These are phyloP conservation scores for Dendronephthya gigantea DNA, from an alignment of 64 coral and sea anemone species.

Conservation along the genomic window DNA sequence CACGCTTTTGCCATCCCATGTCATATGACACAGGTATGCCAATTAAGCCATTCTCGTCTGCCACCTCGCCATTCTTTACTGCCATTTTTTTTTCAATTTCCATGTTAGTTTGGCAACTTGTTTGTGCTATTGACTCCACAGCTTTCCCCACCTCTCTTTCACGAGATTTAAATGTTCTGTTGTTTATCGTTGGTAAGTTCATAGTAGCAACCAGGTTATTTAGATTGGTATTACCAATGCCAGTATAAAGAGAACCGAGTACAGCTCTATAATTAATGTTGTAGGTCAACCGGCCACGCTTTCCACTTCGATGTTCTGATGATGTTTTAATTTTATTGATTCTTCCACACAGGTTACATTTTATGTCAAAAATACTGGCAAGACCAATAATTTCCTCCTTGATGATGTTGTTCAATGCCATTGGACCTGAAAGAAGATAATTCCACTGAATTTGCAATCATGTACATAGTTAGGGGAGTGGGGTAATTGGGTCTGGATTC, in stretches of 20 bases:
- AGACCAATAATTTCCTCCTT: background rate
- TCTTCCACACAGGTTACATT: background rate
- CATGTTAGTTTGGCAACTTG: constrained; percentile 20
- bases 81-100: background rate
- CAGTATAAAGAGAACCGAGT: constrained; percentile 41
- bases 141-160: constrained; percentile 48
- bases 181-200: constrained; percentile 45
- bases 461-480: background rate
- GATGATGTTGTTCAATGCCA: background rate
- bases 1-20: constrained; percentile 53
- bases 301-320: background rate
- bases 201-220: constrained; percentile 43
- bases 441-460: background rate
- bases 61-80: background rate
- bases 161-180: constrained; percentile 30
- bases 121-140: constrained; percentile 35
- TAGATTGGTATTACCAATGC: constrained; percentile 42
- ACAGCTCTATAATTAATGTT: constrained; percentile 30
- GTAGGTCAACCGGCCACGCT: background rate
- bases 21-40: constrained; percentile 33
- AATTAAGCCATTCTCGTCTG: background rate
- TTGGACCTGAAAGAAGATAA: background rate
- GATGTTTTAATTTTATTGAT: background rate
- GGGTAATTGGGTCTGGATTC: background rate
- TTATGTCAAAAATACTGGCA: background rate